A percentile compares a stretch with the other conserved stretches of the same genome.
phyloP scores from a whole-genome alignment of 1,140 invertebrate genomes.

The Nasonia giraulti region DNA sequence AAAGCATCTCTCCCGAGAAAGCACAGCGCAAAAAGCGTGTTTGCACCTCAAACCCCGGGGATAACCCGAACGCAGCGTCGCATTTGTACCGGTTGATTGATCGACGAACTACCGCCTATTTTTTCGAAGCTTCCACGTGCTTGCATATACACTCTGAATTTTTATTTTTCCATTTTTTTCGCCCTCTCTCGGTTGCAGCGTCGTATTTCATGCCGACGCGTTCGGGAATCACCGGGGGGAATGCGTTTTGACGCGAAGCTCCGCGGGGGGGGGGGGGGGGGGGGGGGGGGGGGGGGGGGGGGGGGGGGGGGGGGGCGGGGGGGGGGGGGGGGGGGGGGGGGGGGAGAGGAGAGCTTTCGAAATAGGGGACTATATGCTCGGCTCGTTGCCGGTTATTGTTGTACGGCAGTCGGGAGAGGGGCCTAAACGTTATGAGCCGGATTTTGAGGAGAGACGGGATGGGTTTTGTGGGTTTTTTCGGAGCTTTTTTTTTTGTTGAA shows the following conservation, averaged over 20 bases:
- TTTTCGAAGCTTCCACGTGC: background rate
- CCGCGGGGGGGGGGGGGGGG: too few species aligned
- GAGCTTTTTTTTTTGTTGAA: background rate
- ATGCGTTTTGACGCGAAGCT: background rate
- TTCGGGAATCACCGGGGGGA: background rate
- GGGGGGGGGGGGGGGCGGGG: too few species aligned
- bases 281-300: too few species aligned
- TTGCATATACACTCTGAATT: background rate
- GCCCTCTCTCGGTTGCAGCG: background rate
- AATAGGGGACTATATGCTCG: background rate
- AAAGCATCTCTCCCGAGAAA: too few species aligned
- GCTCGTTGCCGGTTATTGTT: background rate
- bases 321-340: too few species aligned
- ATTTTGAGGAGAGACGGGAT: background rate
- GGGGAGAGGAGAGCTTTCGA: background rate
- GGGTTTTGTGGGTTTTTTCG: too few species aligned
- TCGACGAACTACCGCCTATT: conserved; percentile 9
- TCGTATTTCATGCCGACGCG: background rate
- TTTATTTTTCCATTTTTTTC: conserved; percentile 1
- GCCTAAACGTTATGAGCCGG: background rate
- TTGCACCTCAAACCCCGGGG: too few species aligned
- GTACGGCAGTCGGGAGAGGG: background rate
- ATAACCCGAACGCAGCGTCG: background rate
- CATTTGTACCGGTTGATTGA: conserved; percentile 20
- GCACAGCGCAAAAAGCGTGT: too few species aligned